Evolutionary conservation across 2,888 invertebrate genomes (phyloP).

Genomic region (Spodoptera picta): DNA sequence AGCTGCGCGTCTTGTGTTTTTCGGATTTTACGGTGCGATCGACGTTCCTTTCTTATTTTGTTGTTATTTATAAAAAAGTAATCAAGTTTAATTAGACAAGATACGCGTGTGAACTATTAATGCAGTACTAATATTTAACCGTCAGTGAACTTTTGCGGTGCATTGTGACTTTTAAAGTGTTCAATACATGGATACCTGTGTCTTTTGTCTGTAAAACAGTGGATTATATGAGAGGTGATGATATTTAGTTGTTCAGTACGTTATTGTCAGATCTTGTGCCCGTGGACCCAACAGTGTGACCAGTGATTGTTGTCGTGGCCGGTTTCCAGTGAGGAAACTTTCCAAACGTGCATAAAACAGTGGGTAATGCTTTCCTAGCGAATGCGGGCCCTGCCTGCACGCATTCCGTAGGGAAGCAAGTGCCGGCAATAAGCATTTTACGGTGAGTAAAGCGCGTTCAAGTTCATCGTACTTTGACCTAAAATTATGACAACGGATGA

Average conservation of each 20-base stretch:
- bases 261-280: slow-evolving; percentile 76
- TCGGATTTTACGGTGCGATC: slow-evolving; percentile 83
- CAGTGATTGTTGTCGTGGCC: slow-evolving; percentile 88
- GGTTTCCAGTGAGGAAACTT: slow-evolving; percentile 87
- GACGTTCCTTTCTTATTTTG: slow-evolving; percentile 82
- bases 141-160: slow-evolving; percentile 69
- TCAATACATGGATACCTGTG: slow-evolving; percentile 82
- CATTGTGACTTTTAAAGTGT: slow-evolving; percentile 72
- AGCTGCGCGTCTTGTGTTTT: slow-evolving; percentile 88
- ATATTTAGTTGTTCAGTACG: slow-evolving; percentile 75
- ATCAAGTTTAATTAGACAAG: slow-evolving; percentile 70
- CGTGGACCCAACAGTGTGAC: slow-evolving; percentile 81
- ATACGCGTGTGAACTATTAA: slow-evolving; percentile 72
- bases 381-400: slow-evolving; percentile 86
- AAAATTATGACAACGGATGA: slow-evolving; percentile 74
- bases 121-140: slow-evolving; percentile 55
- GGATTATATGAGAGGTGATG: slow-evolving; percentile 81
- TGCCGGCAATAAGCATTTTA: slow-evolving; percentile 87
- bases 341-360: slow-evolving; percentile 87
- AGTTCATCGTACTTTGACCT: slow-evolving; percentile 88
- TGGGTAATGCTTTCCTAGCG: slow-evolving; percentile 87
- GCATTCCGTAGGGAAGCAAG: slow-evolving; percentile 87
- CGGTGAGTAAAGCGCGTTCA: slow-evolving; percentile 86
- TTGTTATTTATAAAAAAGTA: slow-evolving; percentile 72
- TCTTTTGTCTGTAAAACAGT: slow-evolving; percentile 85